phyloP scores from a whole-genome alignment of 1,140 invertebrate species.

The Drosophila erecta region DNA sequence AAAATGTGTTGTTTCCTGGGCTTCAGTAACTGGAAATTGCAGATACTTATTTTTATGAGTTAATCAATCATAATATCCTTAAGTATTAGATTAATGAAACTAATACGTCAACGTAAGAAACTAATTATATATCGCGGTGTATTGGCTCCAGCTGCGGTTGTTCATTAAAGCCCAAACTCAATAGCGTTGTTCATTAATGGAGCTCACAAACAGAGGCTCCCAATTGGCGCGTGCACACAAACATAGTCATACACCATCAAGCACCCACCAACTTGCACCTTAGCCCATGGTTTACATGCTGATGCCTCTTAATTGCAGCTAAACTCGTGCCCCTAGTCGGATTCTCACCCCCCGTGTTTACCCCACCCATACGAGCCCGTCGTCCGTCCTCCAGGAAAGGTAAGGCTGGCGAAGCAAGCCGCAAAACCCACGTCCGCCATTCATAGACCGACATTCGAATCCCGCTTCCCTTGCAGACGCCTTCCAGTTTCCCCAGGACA shows the following conservation, averaged over 20 bases:
- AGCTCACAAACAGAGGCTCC: slow-evolving; percentile 8
- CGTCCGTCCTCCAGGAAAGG: slow-evolving; percentile 31
- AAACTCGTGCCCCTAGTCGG: slow-evolving; percentile 12
- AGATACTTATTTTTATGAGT: too few species aligned
- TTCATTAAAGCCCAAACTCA: slow-evolving; percentile 26
- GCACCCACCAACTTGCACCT: slow-evolving; percentile 31
- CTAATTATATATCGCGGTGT: slow-evolving; percentile 6
- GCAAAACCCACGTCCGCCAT: slow-evolving; percentile 3
- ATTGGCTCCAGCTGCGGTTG: slow-evolving; percentile 11
- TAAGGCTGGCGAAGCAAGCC: slow-evolving; percentile 23
- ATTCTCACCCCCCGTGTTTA: neutral
- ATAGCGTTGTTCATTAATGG: slow-evolving; percentile 47
- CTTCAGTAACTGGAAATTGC: too few species aligned
- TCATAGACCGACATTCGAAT: neutral
- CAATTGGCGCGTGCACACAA: slow-evolving; percentile 21
- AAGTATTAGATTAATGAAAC: too few species aligned
- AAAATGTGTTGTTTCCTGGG: too few species aligned
- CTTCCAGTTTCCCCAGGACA: slow-evolving; percentile 50
- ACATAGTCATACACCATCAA: slow-evolving; percentile 14
- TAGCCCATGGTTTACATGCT: slow-evolving; percentile 54
- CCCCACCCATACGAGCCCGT: neutral
- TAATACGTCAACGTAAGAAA: too few species aligned
- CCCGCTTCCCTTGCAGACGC: slow-evolving; percentile 28
- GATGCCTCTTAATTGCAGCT: slow-evolving; percentile 69
- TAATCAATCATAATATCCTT: too few species aligned